Conservation (phyloP, 2,113 vertebrate genomes). For the Megaceryle maxima region DNA sequence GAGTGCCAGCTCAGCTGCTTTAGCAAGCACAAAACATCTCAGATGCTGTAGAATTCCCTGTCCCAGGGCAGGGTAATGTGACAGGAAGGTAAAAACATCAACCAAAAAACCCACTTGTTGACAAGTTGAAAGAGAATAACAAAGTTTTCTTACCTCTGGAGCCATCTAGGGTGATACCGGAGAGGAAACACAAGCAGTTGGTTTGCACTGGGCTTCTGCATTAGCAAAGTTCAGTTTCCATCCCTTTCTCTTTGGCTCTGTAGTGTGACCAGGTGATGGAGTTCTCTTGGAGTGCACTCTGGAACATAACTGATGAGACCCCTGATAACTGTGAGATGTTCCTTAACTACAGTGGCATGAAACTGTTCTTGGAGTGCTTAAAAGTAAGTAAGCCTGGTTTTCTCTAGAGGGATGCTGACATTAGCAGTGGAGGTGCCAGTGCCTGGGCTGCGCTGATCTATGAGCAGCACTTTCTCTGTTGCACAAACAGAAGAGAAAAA, state of each 20-base stretch:
- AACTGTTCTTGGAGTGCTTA: slow-evolving; percentile 94
- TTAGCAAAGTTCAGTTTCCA: background rate
- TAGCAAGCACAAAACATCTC: background rate
- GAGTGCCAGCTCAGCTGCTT: background rate
- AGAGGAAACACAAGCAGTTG: background rate
- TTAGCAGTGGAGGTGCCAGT: background rate
- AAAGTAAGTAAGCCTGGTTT: slow-evolving; percentile 75
- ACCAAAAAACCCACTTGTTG: background rate
- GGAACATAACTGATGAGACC: slow-evolving; percentile 99
- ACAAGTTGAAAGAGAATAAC: background rate
- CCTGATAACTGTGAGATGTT: slow-evolving; percentile 99
- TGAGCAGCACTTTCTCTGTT: background rate
- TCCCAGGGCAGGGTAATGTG: background rate
- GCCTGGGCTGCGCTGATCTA: background rate
- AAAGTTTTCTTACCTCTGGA: slow-evolving; percentile 8
- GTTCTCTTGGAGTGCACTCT: slow-evolving; percentile 98
- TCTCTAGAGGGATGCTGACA: background rate
- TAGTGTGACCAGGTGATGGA: slow-evolving; percentile 99
- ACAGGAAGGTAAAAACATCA: background rate
- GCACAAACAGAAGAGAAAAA: background rate
- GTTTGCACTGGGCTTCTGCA: background rate
- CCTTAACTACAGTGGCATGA: slow-evolving; percentile 95
- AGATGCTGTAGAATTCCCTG: background rate
- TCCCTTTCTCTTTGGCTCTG: background rate
- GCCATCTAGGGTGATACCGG: background rate